Conservation (phyloP, 2,797 vertebrate genomes). For the Hydrocynus forskahlii region DNA sequence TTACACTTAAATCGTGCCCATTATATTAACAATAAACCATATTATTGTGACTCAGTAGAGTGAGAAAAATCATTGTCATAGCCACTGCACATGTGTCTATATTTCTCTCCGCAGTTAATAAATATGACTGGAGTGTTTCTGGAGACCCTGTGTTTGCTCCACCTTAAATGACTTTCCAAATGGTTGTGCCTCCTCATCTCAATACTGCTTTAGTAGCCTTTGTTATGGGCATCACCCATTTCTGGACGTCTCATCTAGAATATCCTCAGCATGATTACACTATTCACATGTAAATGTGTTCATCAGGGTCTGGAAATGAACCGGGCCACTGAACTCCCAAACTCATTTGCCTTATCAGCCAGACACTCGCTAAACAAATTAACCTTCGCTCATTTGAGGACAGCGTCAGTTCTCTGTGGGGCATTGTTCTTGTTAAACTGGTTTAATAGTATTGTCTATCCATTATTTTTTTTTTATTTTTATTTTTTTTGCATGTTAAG, state of each 20-base stretch:
- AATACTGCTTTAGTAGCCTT: neutral
- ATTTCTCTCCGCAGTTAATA: neutral
- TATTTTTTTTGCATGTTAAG: neutral
- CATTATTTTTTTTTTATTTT: neutral
- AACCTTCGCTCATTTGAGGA: slow-evolving; percentile 67
- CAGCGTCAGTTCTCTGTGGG: slow-evolving; percentile 6
- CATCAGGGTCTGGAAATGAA: slow-evolving; percentile 70
- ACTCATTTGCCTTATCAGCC: slow-evolving; percentile 65
- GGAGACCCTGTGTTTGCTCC: neutral
- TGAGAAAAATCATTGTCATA: neutral
- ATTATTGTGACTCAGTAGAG: neutral
- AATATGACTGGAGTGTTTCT: neutral
- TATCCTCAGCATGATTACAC: slow-evolving; percentile 70
- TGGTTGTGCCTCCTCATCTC: neutral
- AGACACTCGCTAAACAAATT: slow-evolving; percentile 58
- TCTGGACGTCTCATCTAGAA: slow-evolving; percentile 68
- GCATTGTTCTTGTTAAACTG: slow-evolving; percentile 8
- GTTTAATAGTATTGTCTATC: neutral
- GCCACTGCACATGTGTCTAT: neutral
- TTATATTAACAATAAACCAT: too few relatives aligned
- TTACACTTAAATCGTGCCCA: too few relatives aligned
- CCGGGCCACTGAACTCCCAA: slow-evolving; percentile 52
- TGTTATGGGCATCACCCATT: slow-evolving; percentile 55
- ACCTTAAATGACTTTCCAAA: neutral
- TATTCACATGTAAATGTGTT: slow-evolving; percentile 77